Percentiles rank a stretch among this genome's conserved stretches.
phyloP scores from a whole-genome alignment of 2,888 invertebrate species.

The Idaea aversata region DNA sequence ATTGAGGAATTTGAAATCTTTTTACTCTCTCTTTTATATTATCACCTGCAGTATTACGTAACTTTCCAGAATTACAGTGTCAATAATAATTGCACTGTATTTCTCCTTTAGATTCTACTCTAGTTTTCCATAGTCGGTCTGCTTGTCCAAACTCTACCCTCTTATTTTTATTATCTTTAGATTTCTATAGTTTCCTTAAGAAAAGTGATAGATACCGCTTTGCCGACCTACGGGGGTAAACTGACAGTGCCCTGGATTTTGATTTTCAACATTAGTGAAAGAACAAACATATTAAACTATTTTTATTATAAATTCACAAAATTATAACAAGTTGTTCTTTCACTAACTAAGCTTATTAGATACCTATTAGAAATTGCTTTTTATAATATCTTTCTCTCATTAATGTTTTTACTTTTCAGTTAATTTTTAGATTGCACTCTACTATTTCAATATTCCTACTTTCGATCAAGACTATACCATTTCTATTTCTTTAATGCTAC shows the following conservation, averaged over 20 bases:
- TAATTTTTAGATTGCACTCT: slow-evolving; percentile 23
- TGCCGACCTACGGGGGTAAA: slow-evolving; percentile 63
- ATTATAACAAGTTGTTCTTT: slow-evolving; percentile 32
- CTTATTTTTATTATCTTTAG: slow-evolving; percentile 29
- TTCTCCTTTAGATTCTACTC: background rate
- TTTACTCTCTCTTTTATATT: background rate
- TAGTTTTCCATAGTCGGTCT: slow-evolving; percentile 21
- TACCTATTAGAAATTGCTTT: slow-evolving; percentile 63
- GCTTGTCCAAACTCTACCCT: slow-evolving; percentile 33
- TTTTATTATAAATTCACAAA: slow-evolving; percentile 4
- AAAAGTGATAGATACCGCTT: slow-evolving; percentile 60
- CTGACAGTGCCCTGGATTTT: slow-evolving; percentile 57
- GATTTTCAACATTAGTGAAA: slow-evolving; percentile 41
- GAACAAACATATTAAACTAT: slow-evolving; percentile 20
- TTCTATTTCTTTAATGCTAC: slow-evolving; percentile 2
- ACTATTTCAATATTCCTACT: slow-evolving; percentile 17
- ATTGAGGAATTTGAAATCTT: background rate
- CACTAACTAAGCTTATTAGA: slow-evolving; percentile 54
- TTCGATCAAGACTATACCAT: background rate
- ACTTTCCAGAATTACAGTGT: background rate
- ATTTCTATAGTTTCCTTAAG: slow-evolving; percentile 42
- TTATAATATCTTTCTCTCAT: slow-evolving; percentile 26
- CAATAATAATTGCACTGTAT: background rate
- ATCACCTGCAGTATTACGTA: background rate
- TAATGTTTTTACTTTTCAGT: slow-evolving; percentile 21